These are phyloP conservation scores for silkworm (Bombyx mori) DNA, from an alignment of 1,140 invertebrate genomes.

Conservation along the genomic window ASM3026992v2 NC_085112.1:9415001-9415500, in stretches of 20 bases:
- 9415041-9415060: too few species aligned
- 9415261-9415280: conserved; percentile 57
- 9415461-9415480: too few species aligned
- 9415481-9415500: too few species aligned
- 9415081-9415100: too few species aligned
- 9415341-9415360: conserved; percentile 25
- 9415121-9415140: too few species aligned
- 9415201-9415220: conserved; percentile 48
- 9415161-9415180: conserved; percentile 45
- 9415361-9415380: conserved; percentile 9
- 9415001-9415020: too few species aligned
- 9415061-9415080: too few species aligned
- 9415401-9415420: too few species aligned
- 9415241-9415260: conserved; percentile 61
- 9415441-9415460: too few species aligned
- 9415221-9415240: conserved; percentile 46
- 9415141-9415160: conserved; percentile 33
- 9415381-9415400: not conserved
- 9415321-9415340: conserved; percentile 39
- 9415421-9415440: too few species aligned
- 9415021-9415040: too few species aligned
- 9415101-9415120: too few species aligned
- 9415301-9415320: conserved; percentile 32
- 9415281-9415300: conserved; percentile 48
- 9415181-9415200: conserved; percentile 41